Conservation (phyloP, 2,888 invertebrate species). For the Orchestes rusci region DNA sequence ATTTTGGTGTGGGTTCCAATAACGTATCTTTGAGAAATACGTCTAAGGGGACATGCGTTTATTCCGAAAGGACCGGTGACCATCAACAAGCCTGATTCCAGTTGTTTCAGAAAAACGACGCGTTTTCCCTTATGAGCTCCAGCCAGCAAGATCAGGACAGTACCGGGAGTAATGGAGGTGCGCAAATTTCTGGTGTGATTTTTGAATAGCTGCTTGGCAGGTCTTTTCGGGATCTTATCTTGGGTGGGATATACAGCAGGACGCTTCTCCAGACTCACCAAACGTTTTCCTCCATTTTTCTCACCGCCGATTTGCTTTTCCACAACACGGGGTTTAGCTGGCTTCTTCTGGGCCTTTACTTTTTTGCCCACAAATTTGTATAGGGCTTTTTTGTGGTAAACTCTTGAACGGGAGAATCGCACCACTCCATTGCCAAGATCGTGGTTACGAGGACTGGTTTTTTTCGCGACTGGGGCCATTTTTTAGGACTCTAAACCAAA, state of each 20-base stretch:
- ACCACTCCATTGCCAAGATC: constrained; percentile 80
- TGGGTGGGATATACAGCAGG: constrained; percentile 76
- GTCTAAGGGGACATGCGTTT: constrained; percentile 91
- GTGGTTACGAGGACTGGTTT: constrained; percentile 68
- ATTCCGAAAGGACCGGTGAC: constrained; percentile 91
- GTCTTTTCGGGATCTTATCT: constrained; percentile 62
- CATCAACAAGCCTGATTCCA: constrained; percentile 83
- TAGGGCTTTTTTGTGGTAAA: constrained; percentile 73
- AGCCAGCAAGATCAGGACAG: constrained; percentile 87
- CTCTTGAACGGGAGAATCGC: constrained; percentile 68
- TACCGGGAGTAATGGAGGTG: constrained; percentile 78
- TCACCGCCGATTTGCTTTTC: constrained; percentile 91
- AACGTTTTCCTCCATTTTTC: constrained; percentile 89
- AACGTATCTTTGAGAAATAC: constrained; percentile 91
- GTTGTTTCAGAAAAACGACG: constrained; percentile 81
- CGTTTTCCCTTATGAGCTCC: constrained; percentile 97
- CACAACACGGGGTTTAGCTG: constrained; percentile 61
- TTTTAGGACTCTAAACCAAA: no score
- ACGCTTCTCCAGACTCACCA: constrained; percentile 70
- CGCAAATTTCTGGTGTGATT: constrained; percentile 73
- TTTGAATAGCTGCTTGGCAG: constrained; percentile 69
- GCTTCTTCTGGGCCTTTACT: constrained; percentile 59
- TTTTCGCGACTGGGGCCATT: constrained; percentile 67
- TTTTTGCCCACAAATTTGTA: constrained; percentile 75
- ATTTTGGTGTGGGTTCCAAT: constrained; percentile 90